Base-by-base conservation (phyloP, 2,888 invertebrate species). In the Ophioninae sp. region DNA sequence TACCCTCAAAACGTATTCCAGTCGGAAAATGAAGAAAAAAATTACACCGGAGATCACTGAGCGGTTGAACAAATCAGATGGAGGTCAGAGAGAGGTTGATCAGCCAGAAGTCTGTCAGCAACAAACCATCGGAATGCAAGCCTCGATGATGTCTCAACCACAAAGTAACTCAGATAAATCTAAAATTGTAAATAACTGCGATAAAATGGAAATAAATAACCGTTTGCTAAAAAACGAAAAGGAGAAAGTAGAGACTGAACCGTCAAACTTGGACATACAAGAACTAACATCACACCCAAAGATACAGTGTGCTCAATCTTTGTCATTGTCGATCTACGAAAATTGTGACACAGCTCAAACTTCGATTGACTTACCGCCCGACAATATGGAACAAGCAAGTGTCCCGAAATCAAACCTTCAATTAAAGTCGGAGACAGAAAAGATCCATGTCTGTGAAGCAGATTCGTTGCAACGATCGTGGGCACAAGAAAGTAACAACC, bases 331-430 rank as follows among this genome's bases (percentile, higher is more conserved):
- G 37, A 63, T 10, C 17, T 59, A 13, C 13, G 58, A 10, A 6
- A 23, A 59, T 41, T 17, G 39, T 59, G n/a, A 9, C 13, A 37
- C 37, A 7, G 30, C 13, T 65, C 65, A 39, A 39, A 44, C 51
- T 44, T 9, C 73, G n/a, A 59, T 37, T 2, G 22, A 82, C 30
- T 56, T 10, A 1, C 61, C 30, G 30, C 6, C 41, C 20, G 72
- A 65, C 1, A 74, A 37, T 23, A 20, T 5, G 22, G 23, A 23
- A 63, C 63, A 63, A 63, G 2, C 37, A 6, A 41, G 37, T 6
- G 1, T n/a, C 41, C 30, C 64, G 13, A 44, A 79, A 20, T 72
- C 79, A 8, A 71, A 79, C 58, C 58, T 30, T 17, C 39, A 75
- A 23, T 51, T 20, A 37, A 1, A 10, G 17, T 6, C 13, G 5